These are phyloP conservation scores for Lepidurus packardi DNA, from an alignment of 1,140 invertebrate genomes.

Conservation along the genomic window DNA sequence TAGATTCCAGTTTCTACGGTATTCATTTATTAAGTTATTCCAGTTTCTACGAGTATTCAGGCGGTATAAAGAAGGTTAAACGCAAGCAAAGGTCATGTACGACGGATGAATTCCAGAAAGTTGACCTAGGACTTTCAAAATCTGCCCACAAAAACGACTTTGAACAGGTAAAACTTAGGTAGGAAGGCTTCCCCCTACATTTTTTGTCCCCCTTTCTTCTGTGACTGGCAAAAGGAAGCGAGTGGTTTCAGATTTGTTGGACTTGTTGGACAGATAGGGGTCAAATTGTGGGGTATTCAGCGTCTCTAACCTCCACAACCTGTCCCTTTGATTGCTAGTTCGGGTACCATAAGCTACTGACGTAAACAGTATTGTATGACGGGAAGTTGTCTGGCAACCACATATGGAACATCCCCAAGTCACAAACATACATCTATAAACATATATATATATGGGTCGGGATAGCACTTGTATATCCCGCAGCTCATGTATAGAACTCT, in stretches of 20 bases:
- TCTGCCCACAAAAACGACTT: not conserved
- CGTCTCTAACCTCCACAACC: not conserved
- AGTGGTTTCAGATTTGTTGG: constrained; percentile 1
- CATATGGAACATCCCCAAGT: not conserved
- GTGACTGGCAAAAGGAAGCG: not conserved
- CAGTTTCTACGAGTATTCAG: not conserved
- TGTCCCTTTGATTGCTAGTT: constrained; percentile 8
- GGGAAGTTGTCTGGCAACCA: not conserved
- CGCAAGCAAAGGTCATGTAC: not conserved
- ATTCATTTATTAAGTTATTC: too few species aligned
- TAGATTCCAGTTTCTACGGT: not conserved
- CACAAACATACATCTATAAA: not conserved
- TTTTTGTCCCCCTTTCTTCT: not conserved
- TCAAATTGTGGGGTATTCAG: constrained; percentile 15
- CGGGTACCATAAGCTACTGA: constrained; percentile 13
- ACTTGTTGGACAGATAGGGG: constrained; percentile 17
- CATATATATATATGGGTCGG: too few species aligned
- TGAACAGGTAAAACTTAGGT: not conserved
- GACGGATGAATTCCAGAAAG: not conserved
- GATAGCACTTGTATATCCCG: too few species aligned
- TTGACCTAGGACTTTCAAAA: constrained; percentile 1
- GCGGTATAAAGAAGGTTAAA: not conserved
- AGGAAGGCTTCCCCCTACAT: not conserved
- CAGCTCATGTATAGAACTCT: too few species aligned
- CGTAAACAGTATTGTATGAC: not conserved